Base-by-base conservation (phyloP, 2,797 vertebrate genomes). In the Muscicapa comitata region DNA sequence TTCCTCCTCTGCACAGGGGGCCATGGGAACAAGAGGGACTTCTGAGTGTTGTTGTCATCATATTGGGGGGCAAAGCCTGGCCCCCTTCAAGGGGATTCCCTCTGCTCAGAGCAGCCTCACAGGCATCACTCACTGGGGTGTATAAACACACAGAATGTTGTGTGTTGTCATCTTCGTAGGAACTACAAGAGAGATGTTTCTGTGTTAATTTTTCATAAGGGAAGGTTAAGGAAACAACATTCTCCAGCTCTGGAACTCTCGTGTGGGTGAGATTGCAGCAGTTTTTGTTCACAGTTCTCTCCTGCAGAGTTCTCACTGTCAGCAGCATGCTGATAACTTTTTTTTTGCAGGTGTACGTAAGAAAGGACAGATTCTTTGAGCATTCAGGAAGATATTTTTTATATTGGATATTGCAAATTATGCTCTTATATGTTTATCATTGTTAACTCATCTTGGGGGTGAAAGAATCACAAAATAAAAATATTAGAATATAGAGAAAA, bases 21-120 rank as follows among this genome's bases (percentile, higher is more conserved):
- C 59, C 21, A 7, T 25, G 0, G 0, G 23, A 42, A 19, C 0
- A 1, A 50, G 18, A 47, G 11, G 6, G n/a, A 18, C 9, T 29
- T 82, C 47, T 53, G 35, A n/a, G 59, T 29, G 26, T 14, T 81
- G 35, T 37, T 55, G 43, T 31, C n/a, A 55, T 29, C 5, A 1
- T 2, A 53, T 4, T 0, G 0, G 13, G 13, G 9, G 7, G 12
- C 33, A 79, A 76, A 90, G 25, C 19, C 31, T 45, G 45, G 1
- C 5, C 21, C 9, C 3, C 10, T 68, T 71, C 62, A 37, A 45
- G 29, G 21, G 47, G 4, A 18, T 88, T 75, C 50, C 47, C 29
- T 70, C 14, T 0, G 0, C 29, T 66, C 25, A 21, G 43, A 62
- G 43, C 66, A 82, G 59, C 48, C 43, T 76, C 42, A 38, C 20